phyloP scores from a whole-genome alignment of 2,113 vertebrate genomes.

The Halcyon malimbica region DNA sequence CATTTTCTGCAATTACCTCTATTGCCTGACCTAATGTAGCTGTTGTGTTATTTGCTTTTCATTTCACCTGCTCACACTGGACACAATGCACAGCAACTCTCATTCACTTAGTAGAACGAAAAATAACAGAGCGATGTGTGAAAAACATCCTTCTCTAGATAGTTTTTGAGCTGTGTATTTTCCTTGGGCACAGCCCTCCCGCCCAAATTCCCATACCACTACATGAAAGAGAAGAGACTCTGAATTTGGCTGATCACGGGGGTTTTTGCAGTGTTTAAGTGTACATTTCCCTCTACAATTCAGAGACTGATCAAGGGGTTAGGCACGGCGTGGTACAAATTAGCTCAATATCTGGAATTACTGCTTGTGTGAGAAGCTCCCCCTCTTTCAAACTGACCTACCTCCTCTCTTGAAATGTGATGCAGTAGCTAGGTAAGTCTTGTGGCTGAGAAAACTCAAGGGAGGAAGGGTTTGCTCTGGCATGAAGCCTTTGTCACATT shows the following conservation, averaged over 20 bases:
- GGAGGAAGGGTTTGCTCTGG: neutral
- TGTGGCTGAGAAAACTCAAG: neutral
- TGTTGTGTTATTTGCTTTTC: neutral
- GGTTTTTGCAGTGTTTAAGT: neutral
- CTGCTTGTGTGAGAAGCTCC: neutral
- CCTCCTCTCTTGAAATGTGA: neutral
- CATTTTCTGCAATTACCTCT: neutral
- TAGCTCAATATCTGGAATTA: neutral
- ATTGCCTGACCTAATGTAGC: neutral
- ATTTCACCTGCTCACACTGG: neutral
- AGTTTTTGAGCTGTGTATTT: neutral
- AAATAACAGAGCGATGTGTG: neutral
- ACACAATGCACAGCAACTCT: neutral
- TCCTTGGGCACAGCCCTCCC: neutral
- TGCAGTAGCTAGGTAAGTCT: neutral
- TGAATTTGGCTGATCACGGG: neutral
- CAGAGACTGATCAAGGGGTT: neutral
- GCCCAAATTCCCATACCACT: neutral
- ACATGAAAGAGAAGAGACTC: neutral
- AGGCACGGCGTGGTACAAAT: neutral
- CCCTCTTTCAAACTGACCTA: neutral
- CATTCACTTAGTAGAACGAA: neutral
- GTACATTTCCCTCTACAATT: neutral
- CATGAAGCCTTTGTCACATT: neutral
- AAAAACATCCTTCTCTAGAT: neutral